phyloP scores from a whole-genome alignment of 2,797 vertebrate genomes.

The Podarcis lilfordi region DNA sequence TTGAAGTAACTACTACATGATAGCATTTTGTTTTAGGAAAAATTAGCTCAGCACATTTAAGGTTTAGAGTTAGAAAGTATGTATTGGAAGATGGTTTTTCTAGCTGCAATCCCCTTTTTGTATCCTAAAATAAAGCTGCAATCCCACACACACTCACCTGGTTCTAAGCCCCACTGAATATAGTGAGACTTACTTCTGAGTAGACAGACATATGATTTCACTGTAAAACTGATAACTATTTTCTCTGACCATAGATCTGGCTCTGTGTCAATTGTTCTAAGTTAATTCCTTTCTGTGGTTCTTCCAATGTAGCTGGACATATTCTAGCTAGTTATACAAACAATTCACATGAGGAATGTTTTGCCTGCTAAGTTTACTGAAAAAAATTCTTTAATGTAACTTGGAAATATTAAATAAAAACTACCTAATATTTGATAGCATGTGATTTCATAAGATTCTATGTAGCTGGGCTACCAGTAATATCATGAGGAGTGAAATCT shows the following conservation, averaged over 20 bases:
- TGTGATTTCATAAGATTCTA: too few species aligned
- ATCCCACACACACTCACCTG: background rate
- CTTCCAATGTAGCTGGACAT: background rate
- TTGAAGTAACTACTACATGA: background rate
- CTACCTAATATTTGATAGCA: background rate
- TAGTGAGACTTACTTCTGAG: background rate
- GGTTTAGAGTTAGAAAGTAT: background rate
- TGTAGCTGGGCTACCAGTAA: background rate
- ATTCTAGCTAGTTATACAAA: background rate
- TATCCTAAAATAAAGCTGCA: background rate
- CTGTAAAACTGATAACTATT: background rate
- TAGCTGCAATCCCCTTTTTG: background rate
- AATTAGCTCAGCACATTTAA: background rate
- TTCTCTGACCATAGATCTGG: background rate
- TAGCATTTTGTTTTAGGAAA: background rate
- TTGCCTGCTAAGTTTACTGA: background rate
- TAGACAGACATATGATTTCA: background rate
- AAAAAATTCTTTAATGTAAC: background rate
- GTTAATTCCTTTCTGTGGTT: background rate
- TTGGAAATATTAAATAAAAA: background rate
- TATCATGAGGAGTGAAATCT: background rate
- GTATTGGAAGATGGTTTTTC: background rate
- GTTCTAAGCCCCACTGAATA: background rate
- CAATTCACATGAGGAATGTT: background rate
- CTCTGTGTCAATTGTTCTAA: background rate